Evolutionary conservation across 2,888 invertebrate genomes (phyloP).

Genomic region (Eupithecia insigniata): DNA sequence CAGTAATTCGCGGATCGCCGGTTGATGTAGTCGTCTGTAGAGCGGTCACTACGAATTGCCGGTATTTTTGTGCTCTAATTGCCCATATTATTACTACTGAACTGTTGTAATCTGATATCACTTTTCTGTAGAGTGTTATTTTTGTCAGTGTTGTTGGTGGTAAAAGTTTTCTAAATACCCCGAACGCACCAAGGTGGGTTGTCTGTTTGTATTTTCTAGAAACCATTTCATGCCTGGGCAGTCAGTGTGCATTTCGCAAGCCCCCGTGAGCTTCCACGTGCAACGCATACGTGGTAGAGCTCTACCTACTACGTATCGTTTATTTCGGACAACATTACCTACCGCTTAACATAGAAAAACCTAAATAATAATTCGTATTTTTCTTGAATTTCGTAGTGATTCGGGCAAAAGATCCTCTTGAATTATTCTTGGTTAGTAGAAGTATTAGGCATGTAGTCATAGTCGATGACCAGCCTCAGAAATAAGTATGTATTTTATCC

Average conservation of each 20-base stretch:
- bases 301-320: too few relatives aligned
- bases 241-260: conserved; percentile 49
- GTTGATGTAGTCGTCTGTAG: conserved; percentile 70
- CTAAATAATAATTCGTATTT: neutral
- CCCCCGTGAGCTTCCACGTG: conserved; percentile 58
- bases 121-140: conserved; percentile 69
- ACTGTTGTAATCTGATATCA: conserved; percentile 57
- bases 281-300: conserved; percentile 54
- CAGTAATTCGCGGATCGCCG: conserved; percentile 74
- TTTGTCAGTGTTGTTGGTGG: conserved; percentile 59
- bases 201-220: conserved; percentile 54
- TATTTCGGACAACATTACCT: neutral
- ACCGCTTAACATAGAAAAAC: neutral
- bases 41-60: conserved; percentile 72
- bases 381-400: neutral
- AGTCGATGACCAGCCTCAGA: neutral
- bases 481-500: neutral
- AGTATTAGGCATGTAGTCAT: neutral
- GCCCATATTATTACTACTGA: conserved; percentile 48
- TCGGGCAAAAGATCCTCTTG: neutral
- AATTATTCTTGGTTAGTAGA: neutral
- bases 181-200: conserved; percentile 73
- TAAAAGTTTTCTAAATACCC: conserved; percentile 63
- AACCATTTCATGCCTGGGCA: conserved; percentile 50
- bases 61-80: conserved; percentile 68